Percentiles rank a stretch among this genome's conserved stretches.
Evolutionary conservation across 2,888 invertebrate genomes (phyloP).

Genomic region (Druceiella hillmani): DNA sequence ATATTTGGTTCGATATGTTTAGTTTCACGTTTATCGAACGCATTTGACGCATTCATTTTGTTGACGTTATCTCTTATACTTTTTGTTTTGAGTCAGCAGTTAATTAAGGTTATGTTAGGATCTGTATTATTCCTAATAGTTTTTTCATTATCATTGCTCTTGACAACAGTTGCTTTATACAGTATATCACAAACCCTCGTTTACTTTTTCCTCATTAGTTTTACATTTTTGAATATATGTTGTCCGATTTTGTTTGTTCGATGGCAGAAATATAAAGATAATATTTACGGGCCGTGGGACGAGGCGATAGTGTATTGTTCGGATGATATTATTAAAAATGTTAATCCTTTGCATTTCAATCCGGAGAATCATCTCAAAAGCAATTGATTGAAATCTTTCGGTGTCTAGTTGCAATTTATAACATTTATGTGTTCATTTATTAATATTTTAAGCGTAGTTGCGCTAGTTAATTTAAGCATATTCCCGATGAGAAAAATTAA

Average conservation of each 20-base stretch:
- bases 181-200: conserved; percentile 53
- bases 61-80: conserved; percentile 83
- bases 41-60: conserved; percentile 83
- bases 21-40: conserved; percentile 82
- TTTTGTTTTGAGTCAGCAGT: conserved; percentile 84
- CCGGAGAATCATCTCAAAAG: too few species aligned
- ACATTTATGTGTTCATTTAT: too few species aligned
- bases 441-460: too few species aligned
- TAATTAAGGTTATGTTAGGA: conserved; percentile 59
- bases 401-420: too few species aligned
- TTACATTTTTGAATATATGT: conserved; percentile 61
- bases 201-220: conserved; percentile 54
- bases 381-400: too few species aligned
- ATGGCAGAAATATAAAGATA: conserved; percentile 78
- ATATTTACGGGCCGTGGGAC: conserved; percentile 98
- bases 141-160: conserved; percentile 44
- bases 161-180: conserved; percentile 49
- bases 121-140: conserved; percentile 51
- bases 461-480: too few species aligned
- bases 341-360: too few species aligned
- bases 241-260: conserved; percentile 72
- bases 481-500: too few species aligned
- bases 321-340: conserved; percentile 42
- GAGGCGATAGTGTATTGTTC: conserved; percentile 77
- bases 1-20: conserved; percentile 94